phyloP scores from a whole-genome alignment of 2,888 invertebrate genomes.

The Odontomyia ornata region DNA sequence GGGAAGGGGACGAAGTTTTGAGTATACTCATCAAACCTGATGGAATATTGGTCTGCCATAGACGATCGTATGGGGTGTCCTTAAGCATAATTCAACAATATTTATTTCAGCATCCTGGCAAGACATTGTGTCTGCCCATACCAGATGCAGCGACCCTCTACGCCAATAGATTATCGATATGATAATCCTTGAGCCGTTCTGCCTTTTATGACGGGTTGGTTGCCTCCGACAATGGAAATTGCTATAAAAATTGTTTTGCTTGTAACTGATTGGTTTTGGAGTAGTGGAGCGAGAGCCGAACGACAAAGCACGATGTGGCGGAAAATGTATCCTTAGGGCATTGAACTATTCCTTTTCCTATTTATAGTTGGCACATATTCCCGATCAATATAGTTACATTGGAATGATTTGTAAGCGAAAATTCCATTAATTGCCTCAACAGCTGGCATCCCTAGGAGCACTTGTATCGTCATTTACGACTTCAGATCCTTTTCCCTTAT shows the following conservation, averaged over 20 bases:
- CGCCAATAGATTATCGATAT: conserved; percentile 27
- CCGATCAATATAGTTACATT: too few species aligned
- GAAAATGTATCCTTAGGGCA: too few species aligned
- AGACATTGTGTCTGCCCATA: not conserved
- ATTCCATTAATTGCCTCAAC: not conserved
- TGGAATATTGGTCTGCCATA: conserved; percentile 6
- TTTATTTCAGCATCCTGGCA: conserved; percentile 10
- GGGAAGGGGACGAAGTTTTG: not conserved
- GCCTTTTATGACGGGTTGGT: conserved; percentile 12
- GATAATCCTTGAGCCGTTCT: conserved; percentile 25
- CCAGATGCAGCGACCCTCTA: conserved; percentile 16
- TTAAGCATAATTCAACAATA: conserved; percentile 33
- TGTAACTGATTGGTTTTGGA: conserved; percentile 24
- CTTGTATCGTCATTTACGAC: not conserved
- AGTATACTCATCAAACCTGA: not conserved
- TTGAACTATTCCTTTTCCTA: too few species aligned
- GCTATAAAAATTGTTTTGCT: conserved; percentile 21
- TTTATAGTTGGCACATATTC: too few species aligned
- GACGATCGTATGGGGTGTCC: conserved; percentile 14
- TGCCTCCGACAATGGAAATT: conserved; percentile 15
- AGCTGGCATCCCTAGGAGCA: too few species aligned
- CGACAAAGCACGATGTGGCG: too few species aligned
- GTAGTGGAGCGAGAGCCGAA: too few species aligned
- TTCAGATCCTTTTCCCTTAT: not conserved
- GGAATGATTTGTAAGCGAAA: not conserved